phyloP scores from a whole-genome alignment of 2,113 vertebrate species.

The Nipponia nippon region DNA sequence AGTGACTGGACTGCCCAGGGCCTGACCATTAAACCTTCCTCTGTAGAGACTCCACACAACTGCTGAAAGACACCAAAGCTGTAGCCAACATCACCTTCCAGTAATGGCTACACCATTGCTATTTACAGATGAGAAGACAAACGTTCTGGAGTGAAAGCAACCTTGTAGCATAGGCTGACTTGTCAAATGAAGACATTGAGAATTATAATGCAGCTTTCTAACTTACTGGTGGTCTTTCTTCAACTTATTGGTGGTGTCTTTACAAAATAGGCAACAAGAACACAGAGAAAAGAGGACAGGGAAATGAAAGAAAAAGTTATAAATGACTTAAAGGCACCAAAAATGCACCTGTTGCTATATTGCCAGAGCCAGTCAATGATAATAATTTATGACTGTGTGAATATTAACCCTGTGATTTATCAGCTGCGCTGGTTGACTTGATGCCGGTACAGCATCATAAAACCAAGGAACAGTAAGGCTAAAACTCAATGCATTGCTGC shows the following conservation, averaged over 20 bases:
- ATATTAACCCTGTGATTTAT: conserved; percentile 76
- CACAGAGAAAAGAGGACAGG: neutral
- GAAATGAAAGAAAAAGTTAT: conserved; percentile 16
- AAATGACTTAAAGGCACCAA: conserved; percentile 14
- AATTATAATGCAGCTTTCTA: neutral
- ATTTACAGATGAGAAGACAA: too few species aligned
- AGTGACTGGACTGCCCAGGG: neutral
- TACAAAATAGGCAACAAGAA: neutral
- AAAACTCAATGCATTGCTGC: conserved; percentile 66
- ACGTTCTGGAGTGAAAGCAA: neutral
- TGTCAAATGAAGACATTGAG: neutral
- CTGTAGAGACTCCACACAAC: neutral
- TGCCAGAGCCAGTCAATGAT: conserved; percentile 61
- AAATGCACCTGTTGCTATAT: conserved; percentile 73
- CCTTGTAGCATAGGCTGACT: neutral
- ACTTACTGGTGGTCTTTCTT: neutral
- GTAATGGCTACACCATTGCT: neutral
- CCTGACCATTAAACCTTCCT: neutral
- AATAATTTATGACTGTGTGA: conserved; percentile 78
- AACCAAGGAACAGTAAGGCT: conserved; percentile 63
- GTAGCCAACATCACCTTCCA: neutral
- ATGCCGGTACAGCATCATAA: conserved; percentile 79
- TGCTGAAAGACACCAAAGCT: neutral
- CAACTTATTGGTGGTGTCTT: neutral
- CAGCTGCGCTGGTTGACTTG: conserved; percentile 73